Conservation (phyloP, 2,797 vertebrate species). For the Sandelia bainsii region DNA sequence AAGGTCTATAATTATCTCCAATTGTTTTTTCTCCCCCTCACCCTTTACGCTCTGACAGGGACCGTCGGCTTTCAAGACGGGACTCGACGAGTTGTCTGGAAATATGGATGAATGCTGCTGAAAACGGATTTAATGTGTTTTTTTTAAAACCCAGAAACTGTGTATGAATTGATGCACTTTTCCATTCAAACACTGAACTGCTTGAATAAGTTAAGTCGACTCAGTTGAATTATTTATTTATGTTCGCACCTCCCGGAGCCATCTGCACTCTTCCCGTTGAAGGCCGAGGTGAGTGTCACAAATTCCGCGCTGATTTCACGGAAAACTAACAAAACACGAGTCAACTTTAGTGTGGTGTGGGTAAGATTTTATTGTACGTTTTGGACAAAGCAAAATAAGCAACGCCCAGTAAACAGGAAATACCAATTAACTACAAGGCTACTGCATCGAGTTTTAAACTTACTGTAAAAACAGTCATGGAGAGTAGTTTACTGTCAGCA, state of each 20-base stretch:
- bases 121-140: accelerated
- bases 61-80: constrained; percentile 24
- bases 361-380: neutral
- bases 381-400: constrained; percentile 1
- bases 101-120: constrained; percentile 33
- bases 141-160: neutral
- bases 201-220: neutral
- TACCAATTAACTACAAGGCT: neutral
- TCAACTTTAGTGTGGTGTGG: accelerated
- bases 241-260: constrained; percentile 7
- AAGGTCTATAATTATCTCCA: constrained; percentile 73
- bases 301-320: neutral
- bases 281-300: constrained; percentile 63
- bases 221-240: neutral
- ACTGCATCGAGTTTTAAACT: neutral
- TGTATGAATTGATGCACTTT: neutral
- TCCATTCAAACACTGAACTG: neutral
- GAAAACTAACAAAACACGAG: neutral
- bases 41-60: neutral
- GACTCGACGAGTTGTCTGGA: neutral
- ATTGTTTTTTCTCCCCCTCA: neutral
- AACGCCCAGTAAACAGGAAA: constrained; percentile 64
- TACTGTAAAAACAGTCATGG: too few species aligned
- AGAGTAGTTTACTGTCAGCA: neutral
- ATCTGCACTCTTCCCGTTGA: constrained; percentile 29